Evolutionary conservation across 2,113 vertebrate species (phyloP).

Genomic region (Sigmodon hispidus): DNA sequence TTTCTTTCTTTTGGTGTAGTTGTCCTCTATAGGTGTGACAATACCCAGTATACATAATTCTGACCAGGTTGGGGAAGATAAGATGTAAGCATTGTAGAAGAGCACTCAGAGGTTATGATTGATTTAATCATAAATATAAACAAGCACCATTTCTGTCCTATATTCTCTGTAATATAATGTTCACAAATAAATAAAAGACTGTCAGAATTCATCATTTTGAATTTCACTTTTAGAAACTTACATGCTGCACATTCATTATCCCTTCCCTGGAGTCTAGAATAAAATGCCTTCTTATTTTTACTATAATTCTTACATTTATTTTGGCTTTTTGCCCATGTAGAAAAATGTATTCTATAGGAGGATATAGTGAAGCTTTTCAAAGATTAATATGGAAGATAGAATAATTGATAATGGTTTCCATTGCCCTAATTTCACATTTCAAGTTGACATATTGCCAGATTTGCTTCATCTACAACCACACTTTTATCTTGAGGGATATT

Average conservation of each 20-base stretch:
- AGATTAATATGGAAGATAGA: background rate
- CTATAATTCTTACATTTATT: slow-evolving; percentile 32
- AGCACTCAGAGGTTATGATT: background rate
- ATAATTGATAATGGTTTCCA: background rate
- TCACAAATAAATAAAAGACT: background rate
- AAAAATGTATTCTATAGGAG: slow-evolving; percentile 33
- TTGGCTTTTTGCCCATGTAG: background rate
- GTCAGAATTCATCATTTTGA: background rate
- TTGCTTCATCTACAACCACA: slow-evolving; percentile 28
- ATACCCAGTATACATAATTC: background rate
- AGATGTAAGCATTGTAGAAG: background rate
- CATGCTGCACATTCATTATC: background rate
- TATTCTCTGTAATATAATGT: background rate
- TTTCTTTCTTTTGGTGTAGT: slow-evolving; percentile 29
- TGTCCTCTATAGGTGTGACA: background rate
- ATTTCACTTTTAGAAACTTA: slow-evolving; percentile 11
- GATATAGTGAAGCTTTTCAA: background rate
- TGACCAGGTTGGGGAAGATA: background rate
- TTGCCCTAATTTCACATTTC: slow-evolving; percentile 20
- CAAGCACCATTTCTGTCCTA: background rate
- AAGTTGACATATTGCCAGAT: background rate
- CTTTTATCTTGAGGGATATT: background rate
- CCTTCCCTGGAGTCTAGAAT: background rate
- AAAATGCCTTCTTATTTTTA: background rate
- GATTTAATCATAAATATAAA: background rate